A percentile compares a stretch with the other conserved stretches of the same genome.
phyloP scores from a whole-genome alignment of 1,140 invertebrate genomes.

The Halotydeus destructor region DNA sequence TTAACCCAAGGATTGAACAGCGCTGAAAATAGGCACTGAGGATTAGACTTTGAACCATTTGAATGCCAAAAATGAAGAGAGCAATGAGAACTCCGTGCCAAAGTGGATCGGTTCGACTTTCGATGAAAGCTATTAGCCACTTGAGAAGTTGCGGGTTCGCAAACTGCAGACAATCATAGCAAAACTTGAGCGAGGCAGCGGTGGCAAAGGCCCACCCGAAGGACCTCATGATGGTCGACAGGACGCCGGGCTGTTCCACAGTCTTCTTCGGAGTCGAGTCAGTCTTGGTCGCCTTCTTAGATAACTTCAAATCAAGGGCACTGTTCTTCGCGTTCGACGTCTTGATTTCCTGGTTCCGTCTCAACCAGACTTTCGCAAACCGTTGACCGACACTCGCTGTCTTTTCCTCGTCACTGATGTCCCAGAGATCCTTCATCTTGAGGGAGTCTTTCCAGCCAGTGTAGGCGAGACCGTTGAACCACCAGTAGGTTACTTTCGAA shows the following conservation, averaged over 20 bases:
- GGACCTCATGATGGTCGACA: constrained; percentile 30
- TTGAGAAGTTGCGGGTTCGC: constrained; percentile 46
- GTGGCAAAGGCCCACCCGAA: constrained; percentile 65
- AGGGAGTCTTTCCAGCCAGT: constrained; percentile 61
- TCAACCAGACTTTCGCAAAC: too few species aligned
- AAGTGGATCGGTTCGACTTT: constrained; percentile 31
- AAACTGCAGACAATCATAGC: constrained; percentile 69
- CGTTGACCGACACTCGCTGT: too few species aligned
- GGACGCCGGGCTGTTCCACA: too few species aligned
- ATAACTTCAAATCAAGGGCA: too few species aligned
- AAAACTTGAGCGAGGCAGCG: constrained; percentile 49
- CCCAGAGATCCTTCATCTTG: constrained; percentile 64
- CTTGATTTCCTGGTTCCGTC: too few species aligned
- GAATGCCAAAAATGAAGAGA: constrained; percentile 23
- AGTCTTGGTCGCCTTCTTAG: too few species aligned
- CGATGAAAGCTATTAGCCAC: constrained; percentile 32
- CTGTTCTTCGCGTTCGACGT: too few species aligned
- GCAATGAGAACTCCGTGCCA: constrained; percentile 79
- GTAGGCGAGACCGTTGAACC: constrained; percentile 67
- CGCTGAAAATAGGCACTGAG: constrained; percentile 33
- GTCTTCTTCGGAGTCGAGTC: too few species aligned
- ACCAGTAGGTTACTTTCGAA: constrained; percentile 67
- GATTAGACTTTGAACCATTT: constrained; percentile 2
- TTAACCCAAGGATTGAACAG: constrained; percentile 21
- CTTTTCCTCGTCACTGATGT: constrained; percentile 37